Base-by-base conservation (phyloP, 2,113 vertebrate species). In the Oncorhynchus tshawytscha region DNA sequence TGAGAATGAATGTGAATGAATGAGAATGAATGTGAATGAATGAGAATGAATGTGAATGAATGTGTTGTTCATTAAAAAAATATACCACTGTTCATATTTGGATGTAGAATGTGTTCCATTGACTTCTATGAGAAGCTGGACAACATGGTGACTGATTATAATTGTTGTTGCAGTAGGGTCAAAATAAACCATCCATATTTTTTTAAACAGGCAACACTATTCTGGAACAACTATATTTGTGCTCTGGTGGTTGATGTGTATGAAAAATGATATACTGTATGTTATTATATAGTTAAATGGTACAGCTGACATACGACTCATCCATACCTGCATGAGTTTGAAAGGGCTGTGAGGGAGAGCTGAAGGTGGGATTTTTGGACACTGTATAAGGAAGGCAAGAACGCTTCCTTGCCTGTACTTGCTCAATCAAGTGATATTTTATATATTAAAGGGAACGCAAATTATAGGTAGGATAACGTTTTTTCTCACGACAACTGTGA, bases 181-280 rank as follows among this genome's bases (percentile, higher is more conserved):
- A 91, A 91, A 93, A 93, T 93, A 94, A 94, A 93, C 84, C 83
- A 89, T 92, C 85, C 88, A 92, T 93, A 94, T 93, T 94, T 94
- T 93, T 92, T 79, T 92, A 93, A 93, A 89, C 87, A 90, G 81
- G 82, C 59, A 76, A 27, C 51, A 69, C 24, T 45, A 9, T 54
- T 45, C 27, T 57, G 49, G 27, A 70, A 62, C 7, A 66, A 74
- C 51, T 71, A 48, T 74, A 49, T 71, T 71, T 67, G 1, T 67
- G 8, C 9, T 25, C 25, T 67, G 2, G 25, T 29, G 16, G 65
- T 25, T 29, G 65, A 64, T 12, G 60, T 60, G n/a, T 11, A 18
- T 18, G 51, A 54, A 54, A 54, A 18, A 18, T 18, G 16, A 15
- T 5, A 51, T 39, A 0, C 27, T 27, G 3, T 27, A 39, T 39